Conservation (phyloP, 2,797 vertebrate genomes). For the Syncerus caffer region DNA sequence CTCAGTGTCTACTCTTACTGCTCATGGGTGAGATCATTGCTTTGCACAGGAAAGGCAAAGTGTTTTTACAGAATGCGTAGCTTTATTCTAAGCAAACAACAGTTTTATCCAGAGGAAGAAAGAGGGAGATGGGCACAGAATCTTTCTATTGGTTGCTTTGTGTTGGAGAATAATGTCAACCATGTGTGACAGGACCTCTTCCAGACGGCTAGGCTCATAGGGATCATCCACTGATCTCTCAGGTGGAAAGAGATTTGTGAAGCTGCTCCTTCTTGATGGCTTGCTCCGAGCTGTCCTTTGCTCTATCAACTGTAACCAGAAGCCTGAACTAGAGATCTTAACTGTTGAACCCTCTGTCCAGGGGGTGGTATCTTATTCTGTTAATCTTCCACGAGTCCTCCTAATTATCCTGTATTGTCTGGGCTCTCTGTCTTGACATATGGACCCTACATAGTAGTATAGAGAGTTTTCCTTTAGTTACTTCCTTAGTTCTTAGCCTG, state of each 20-base stretch:
- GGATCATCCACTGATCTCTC: background rate
- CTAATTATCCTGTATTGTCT: background rate
- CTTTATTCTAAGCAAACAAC: conserved; percentile 19
- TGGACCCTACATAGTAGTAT: background rate
- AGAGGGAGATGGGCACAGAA: background rate
- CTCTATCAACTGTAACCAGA: background rate
- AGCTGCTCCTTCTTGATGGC: background rate
- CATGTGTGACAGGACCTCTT: background rate
- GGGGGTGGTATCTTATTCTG: background rate
- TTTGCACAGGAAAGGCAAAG: background rate
- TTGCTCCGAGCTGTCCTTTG: background rate
- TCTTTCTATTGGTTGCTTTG: background rate
- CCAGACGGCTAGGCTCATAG: background rate
- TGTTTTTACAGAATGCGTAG: background rate
- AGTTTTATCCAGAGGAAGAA: background rate
- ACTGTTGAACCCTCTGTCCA: background rate
- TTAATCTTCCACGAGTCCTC: background rate
- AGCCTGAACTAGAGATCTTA: conserved; percentile 7
- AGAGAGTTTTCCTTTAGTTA: background rate
- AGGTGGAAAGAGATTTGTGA: conserved; percentile 8
- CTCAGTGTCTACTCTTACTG: background rate
- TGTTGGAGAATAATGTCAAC: background rate
- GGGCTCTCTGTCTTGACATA: background rate
- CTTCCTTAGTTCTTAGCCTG: background rate
- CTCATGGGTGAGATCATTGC: background rate